Conservation (phyloP, 2,797 vertebrate genomes). For the Dipus sagitta region DNA sequence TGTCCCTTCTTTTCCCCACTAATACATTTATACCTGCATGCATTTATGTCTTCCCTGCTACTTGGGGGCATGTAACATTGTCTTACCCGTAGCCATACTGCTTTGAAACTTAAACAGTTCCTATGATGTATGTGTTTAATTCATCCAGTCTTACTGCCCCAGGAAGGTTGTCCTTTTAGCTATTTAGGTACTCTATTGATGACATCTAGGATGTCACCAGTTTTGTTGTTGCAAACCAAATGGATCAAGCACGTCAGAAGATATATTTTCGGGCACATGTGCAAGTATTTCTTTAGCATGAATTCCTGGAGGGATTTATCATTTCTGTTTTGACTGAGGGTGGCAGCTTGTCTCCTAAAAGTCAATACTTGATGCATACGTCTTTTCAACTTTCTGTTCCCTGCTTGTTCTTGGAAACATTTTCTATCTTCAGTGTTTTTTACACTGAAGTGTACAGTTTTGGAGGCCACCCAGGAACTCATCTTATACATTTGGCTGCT, state of each 20-base stretch:
- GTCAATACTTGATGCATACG: neutral
- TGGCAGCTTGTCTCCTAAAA: neutral
- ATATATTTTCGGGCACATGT: neutral
- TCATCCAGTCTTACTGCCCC: neutral
- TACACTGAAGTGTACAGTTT: neutral
- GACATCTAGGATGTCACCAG: neutral
- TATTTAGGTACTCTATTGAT: neutral
- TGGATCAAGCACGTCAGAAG: neutral
- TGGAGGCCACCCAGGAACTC: neutral
- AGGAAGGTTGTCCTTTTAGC: neutral
- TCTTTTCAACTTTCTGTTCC: neutral
- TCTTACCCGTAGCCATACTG: neutral
- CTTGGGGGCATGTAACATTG: neutral
- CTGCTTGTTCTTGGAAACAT: conserved; percentile 40
- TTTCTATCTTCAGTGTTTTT: neutral
- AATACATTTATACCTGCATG: neutral
- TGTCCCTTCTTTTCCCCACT: no score
- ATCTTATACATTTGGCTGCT: neutral
- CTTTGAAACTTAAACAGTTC: neutral
- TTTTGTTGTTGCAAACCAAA: neutral
- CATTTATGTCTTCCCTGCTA: neutral
- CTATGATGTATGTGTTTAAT: neutral
- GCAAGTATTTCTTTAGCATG: conserved; percentile 1
- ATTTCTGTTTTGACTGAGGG: conserved; percentile 7
- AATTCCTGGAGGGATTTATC: conserved; percentile 18